Evolutionary conservation across 2,797 vertebrate species (phyloP), one percentile per base, ranked within the genome.

Genomic region (Dipus sagitta): DNA sequence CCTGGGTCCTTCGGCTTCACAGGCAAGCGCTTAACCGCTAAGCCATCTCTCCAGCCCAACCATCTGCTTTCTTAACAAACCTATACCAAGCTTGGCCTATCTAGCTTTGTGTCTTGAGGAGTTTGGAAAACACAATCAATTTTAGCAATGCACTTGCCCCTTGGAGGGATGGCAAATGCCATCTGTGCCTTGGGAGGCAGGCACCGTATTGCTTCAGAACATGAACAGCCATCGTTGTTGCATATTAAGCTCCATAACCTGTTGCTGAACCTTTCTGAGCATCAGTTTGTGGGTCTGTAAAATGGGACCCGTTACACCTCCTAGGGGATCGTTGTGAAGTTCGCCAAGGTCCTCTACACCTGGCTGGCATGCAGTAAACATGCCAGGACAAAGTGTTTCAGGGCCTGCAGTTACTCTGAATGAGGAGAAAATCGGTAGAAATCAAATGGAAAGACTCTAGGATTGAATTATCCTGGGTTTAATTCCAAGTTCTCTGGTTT

Each of bases 391-490:
- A 88, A 82, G 64, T 8, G 0, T 38, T 74, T 80, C 8, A 34
- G 83, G 94, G 84, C 62, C 38, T 30, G 18, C 47, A 20, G 68
- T 78, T 76, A 30, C 18, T 13, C 14, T 20, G 54, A 58, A 9
- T 17, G 3, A 26, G 74, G 38, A 80, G 92, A 74, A 77, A 90
- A 90, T 8, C 17, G 21, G 24, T 18, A 76, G 85, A 75, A 26
- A 72, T 60, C 62, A 88, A 78, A 75, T 6, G 24, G 72, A 84
- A 83, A 89, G 52, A 38, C 80, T 83, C 13, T 52, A 88, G 87
- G 78, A 71, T 21, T 12, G 15, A 77, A 58, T 0, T 42, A 54
- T 67, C 23, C 71, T 76, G 67, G 13, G 42, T 91, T 82, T 85
- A 70, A 76, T 34, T 47, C 77, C 38, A 34, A 11, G 17, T 52